Percentiles rank a stretch among this genome's conserved stretches.
Evolutionary conservation across 2,113 vertebrate genomes (phyloP).

Genomic region (Erythrocebus patas): DNA sequence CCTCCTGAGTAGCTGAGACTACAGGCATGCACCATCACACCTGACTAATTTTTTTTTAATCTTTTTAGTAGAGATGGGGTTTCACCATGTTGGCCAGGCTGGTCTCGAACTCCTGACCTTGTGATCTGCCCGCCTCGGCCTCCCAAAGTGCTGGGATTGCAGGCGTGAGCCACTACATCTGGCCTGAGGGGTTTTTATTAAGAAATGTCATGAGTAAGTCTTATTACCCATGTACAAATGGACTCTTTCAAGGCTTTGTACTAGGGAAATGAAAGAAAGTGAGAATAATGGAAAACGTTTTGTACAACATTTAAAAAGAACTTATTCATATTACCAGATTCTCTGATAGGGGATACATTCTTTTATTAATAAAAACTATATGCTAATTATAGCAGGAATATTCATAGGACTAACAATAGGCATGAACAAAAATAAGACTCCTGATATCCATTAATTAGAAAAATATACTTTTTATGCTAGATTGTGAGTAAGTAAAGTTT

Average conservation of each 20-base stretch:
- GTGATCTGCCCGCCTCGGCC: too few relatives aligned
- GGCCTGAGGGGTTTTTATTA: background rate
- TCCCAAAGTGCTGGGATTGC: too few relatives aligned
- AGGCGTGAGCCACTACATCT: too few relatives aligned
- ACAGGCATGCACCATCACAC: too few relatives aligned
- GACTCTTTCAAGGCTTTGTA: background rate
- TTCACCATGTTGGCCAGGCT: too few relatives aligned
- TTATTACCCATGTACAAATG: background rate
- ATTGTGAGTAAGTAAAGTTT: background rate
- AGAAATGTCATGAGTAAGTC: constrained; percentile 28
- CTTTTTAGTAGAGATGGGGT: too few relatives aligned
- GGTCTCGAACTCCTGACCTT: too few relatives aligned
- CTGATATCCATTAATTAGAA: background rate
- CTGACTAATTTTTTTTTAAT: too few relatives aligned
- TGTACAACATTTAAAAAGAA: background rate
- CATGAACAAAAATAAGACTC: background rate
- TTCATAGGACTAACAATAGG: background rate
- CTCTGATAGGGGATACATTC: background rate
- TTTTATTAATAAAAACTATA: background rate
- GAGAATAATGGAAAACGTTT: background rate
- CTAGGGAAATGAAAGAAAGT: background rate
- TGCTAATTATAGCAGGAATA: background rate
- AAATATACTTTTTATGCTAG: background rate
- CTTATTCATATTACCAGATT: background rate
- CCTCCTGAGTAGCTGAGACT: too few relatives aligned